A percentile compares a stretch with the other conserved stretches of the same genome.
Conservation (phyloP, 1,140 invertebrate genomes). For the Melanaphis sacchari region DNA sequence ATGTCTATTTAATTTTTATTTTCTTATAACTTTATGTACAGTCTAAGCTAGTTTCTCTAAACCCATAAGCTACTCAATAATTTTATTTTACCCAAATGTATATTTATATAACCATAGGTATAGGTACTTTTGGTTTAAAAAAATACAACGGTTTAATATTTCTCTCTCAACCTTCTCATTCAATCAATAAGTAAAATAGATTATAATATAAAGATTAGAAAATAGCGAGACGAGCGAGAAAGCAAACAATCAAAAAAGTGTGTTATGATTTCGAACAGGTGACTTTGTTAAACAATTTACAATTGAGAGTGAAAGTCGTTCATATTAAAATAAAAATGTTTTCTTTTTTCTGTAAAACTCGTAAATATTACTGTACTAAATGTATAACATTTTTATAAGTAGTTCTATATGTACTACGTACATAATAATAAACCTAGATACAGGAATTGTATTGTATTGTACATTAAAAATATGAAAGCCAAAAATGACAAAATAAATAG, state of each 20-base stretch:
- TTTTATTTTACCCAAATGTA: too few species aligned
- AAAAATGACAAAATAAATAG: not conserved
- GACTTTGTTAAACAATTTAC: not conserved
- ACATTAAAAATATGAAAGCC: not conserved
- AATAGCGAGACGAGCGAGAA: not conserved
- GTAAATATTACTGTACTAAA: not conserved
- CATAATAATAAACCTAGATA: not conserved
- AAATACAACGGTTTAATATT: not conserved
- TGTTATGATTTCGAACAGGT: slow-evolving; percentile 6
- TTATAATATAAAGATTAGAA: not conserved
- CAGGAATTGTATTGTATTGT: not conserved
- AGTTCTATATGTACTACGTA: not conserved
- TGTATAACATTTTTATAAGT: not conserved
- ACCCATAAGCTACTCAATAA: not conserved
- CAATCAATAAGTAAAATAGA: too few species aligned
- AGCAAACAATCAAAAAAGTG: slow-evolving; percentile 10
- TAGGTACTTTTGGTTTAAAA: not conserved
- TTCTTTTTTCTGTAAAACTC: not conserved
- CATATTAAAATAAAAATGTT: not conserved
- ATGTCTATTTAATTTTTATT: not conserved
- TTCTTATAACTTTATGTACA: not conserved
- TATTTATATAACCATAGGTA: too few species aligned
- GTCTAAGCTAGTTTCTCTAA: not conserved
- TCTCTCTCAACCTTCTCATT: not conserved
- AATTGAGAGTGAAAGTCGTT: slow-evolving; percentile 16